Percentiles rank a stretch among this genome's conserved stretches.
Conservation (phyloP, 64 coral and sea anemone species). For the Cladopsammia gracilis region DNA sequence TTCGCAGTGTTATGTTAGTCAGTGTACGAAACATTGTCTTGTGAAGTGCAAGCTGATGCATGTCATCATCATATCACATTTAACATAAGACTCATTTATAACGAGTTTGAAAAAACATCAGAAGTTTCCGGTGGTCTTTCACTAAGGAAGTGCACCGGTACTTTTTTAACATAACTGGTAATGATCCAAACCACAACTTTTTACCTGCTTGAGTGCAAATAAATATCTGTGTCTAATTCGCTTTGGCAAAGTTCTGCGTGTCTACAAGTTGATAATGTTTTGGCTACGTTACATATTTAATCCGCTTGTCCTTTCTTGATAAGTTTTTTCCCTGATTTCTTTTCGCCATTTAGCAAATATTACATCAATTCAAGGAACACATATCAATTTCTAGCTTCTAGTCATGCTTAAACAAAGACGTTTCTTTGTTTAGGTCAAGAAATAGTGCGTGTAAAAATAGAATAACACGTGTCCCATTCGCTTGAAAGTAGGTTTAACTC, state of each 20-base stretch:
- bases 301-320: neutral
- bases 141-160: neutral
- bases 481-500: neutral
- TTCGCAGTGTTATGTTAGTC: too few species aligned
- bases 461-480: slow-evolving; percentile 14
- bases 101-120: neutral
- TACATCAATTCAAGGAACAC: neutral
- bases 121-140: slow-evolving; percentile 12
- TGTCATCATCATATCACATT: neutral
- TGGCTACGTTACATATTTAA: neutral
- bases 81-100: neutral
- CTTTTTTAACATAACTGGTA: slow-evolving; percentile 6
- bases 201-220: neutral
- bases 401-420: neutral
- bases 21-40: too few species aligned
- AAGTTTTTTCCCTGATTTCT: neutral
- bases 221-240: slow-evolving; percentile 38
- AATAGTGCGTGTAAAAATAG: neutral
- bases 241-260: slow-evolving; percentile 13
- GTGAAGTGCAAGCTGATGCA: too few species aligned
- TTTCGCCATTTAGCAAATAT: neutral
- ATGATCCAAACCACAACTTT: slow-evolving; percentile 5
- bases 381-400: neutral
- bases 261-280: slow-evolving; percentile 6
- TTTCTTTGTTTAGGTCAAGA: slow-evolving; percentile 5